Evolutionary conservation across 2,797 vertebrate genomes (phyloP), one percentile per base, ranked within the genome.

Genomic region (Pangasius mekongensis): DNA sequence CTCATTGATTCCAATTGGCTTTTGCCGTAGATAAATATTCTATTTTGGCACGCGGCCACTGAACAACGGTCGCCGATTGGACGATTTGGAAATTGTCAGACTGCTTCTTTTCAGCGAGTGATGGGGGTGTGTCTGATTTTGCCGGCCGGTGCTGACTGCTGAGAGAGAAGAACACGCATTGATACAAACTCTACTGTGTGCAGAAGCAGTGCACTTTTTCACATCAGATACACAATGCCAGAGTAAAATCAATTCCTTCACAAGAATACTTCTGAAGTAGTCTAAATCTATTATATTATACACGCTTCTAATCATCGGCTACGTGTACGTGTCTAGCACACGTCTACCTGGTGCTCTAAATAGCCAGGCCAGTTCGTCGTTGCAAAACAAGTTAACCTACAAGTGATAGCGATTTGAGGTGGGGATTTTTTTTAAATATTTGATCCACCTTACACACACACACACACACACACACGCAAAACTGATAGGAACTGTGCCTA

Each of bases 31-130:
- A 95, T 94, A 96, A 96, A 96, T 95, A 96, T 94, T 95, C 90
- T 89, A 92, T 89, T 93, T 90, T 96, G 96, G 96, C 95, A 96
- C 93, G 95, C 94, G 91, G 94, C 96, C 96, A 95, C 91, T 2
- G 84, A 71, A 47, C 89, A 47, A 0, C 73, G 49, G 24, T 39
- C 3, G n/a, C 64, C 77, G 93, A 96, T 96, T 96, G 96, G 96
- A 2, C 69, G 0, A 0, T 56, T 82, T 20, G 0, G 0, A 52
- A 80, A 1, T 18, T 62, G 94, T 94, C 94, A 92, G 92, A 88
- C 36, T 36, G 58, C 56, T 90, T 91, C 93, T 89, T 87, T 91
- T 86, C n/a, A 20, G 33, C 91, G 89, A 52, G 86, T 80, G 91
- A 86, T 88, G 95, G 94, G 92, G 95, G 95, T 92, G 94, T 96